A percentile compares a stretch with the other conserved stretches of the same genome.
Evolutionary conservation across 2,888 invertebrate species (phyloP).

Genomic region (Cerastoderma edule): DNA sequence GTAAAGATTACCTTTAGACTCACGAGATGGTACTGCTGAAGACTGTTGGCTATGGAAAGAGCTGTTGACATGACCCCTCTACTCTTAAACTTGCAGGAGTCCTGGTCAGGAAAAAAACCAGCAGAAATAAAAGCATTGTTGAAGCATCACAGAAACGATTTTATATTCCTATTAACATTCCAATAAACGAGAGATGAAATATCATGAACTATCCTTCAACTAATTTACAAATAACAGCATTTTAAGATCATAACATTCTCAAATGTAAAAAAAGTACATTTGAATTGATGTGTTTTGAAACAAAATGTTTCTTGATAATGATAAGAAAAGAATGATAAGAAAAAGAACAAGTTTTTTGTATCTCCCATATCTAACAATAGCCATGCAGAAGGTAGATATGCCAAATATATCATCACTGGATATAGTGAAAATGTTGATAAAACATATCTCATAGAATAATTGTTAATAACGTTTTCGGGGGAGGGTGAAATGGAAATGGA

Average conservation of each 20-base stretch:
- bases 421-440: not conserved
- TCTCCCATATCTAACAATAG: not conserved
- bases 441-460: not conserved
- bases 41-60: constrained; percentile 10
- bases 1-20: constrained; percentile 15
- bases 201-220: not conserved
- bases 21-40: constrained; percentile 6
- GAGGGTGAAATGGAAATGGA: too few relatives aligned
- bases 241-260: not conserved
- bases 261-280: not conserved
- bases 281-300: too few relatives aligned
- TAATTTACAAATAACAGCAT: not conserved
- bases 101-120: constrained; percentile 10
- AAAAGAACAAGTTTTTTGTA: not conserved
- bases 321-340: not conserved
- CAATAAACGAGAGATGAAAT: not conserved
- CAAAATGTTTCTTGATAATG: too few relatives aligned
- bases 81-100: not conserved
- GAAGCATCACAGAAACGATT: too few relatives aligned
- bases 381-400: not conserved
- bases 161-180: too few relatives aligned
- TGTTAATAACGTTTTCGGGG: too few relatives aligned
- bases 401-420: not conserved
- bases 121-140: not conserved
- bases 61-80: constrained; percentile 39